A percentile compares a stretch with the other conserved stretches of the same genome.
Evolutionary conservation across 2,797 vertebrate genomes (phyloP).

Genomic region (Hypotaenidia okinawae): DNA sequence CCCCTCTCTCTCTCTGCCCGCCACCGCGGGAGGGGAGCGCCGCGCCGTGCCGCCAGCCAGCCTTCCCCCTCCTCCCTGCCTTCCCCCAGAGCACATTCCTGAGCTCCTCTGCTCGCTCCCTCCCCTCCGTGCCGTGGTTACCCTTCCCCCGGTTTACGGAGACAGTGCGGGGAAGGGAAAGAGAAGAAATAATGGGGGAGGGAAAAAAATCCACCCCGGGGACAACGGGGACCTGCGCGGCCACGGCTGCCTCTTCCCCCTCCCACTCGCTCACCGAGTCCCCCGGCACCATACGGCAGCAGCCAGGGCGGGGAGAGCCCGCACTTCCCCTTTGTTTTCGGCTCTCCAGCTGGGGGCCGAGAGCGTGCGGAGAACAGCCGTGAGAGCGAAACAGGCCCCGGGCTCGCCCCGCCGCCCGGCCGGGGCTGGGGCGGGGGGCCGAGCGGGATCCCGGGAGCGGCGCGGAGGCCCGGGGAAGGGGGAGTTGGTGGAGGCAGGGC

Average conservation of each 20-base stretch:
- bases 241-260: background rate
- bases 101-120: constrained; percentile 14
- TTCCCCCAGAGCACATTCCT: constrained; percentile 29
- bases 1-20: background rate
- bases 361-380: background rate
- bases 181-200: background rate
- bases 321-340: constrained; percentile 63
- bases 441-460: background rate
- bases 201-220: too few relatives aligned
- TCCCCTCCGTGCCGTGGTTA: background rate
- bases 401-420: background rate
- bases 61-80: constrained; percentile 10
- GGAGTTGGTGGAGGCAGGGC: background rate
- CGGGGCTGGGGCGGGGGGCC: background rate
- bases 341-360: background rate
- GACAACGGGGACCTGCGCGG: background rate
- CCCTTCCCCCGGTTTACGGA: background rate
- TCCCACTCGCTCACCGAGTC: background rate
- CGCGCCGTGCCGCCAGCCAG: background rate
- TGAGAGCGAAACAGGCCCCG: background rate
- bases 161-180: background rate
- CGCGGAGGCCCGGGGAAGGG: background rate
- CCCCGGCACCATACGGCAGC: background rate
- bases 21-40: background rate
- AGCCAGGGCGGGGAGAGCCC: constrained; percentile 25